Conservation (phyloP, 2,888 invertebrate genomes). For the Luperina testacea region DNA sequence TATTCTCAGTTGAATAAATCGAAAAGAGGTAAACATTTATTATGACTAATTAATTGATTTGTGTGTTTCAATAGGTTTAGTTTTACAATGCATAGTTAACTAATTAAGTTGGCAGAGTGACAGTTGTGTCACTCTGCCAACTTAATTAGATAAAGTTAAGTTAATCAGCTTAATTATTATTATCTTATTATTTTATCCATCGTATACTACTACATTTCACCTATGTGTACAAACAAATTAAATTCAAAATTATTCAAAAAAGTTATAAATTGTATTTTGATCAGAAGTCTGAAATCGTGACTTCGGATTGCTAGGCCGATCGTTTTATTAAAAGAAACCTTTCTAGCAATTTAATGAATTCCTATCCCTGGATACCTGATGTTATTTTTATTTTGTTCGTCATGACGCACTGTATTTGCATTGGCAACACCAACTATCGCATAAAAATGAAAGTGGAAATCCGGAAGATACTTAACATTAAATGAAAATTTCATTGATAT, state of each 20-base stretch:
- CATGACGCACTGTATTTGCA: conserved; percentile 30
- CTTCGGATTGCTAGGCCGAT: too few species aligned
- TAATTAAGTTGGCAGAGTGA: background rate
- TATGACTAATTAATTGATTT: background rate
- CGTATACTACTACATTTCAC: too few species aligned
- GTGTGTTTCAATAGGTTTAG: background rate
- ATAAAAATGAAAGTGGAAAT: conserved; percentile 49
- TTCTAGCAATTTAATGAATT: conserved; percentile 3
- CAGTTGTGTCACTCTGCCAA: too few species aligned
- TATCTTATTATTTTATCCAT: too few species aligned
- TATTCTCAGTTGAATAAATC: background rate
- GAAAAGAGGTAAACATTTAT: too few species aligned
- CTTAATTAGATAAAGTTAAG: too few species aligned
- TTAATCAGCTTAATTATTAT: too few species aligned
- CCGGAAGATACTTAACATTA: conserved; percentile 27
- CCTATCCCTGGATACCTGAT: background rate
- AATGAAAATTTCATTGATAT: conserved; percentile 25
- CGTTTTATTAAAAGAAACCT: conserved; percentile 4
- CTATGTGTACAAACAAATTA: too few species aligned
- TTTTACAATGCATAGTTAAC: background rate
- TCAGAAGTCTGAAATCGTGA: background rate
- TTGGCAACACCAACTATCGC: conserved; percentile 25
- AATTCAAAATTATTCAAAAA: background rate
- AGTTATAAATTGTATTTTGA: background rate
- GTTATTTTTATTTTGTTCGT: conserved; percentile 36